phyloP scores from a whole-genome alignment of 2,113 vertebrate genomes.

The Rousettus leschenaultii region DNA sequence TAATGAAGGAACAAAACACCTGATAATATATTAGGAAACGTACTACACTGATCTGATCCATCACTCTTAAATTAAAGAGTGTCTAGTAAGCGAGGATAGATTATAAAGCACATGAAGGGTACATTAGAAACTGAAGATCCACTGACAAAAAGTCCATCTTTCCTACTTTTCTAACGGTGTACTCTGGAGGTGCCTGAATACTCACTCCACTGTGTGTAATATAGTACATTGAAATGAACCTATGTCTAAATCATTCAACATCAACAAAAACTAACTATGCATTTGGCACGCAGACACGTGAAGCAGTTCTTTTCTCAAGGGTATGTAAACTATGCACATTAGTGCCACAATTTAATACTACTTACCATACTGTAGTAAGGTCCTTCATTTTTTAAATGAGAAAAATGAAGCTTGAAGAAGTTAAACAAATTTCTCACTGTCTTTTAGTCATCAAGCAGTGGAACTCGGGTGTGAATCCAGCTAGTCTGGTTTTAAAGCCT shows the following conservation, averaged over 20 bases:
- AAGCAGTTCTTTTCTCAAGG: neutral
- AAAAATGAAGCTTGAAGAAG: neutral
- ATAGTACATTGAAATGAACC: neutral
- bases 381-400: neutral
- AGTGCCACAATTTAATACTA: neutral
- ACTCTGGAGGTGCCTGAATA: neutral
- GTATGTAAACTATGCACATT: no score
- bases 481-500: neutral
- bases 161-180: neutral
- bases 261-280: neutral
- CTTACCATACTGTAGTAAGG: neutral
- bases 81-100: neutral
- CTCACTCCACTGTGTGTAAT: neutral
- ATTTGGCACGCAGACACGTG: neutral
- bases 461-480: neutral
- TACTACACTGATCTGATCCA: neutral
- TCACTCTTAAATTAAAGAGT: neutral
- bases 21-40: neutral
- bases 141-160: neutral
- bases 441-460: neutral
- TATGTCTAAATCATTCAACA: neutral
- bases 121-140: neutral
- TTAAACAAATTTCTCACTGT: neutral
- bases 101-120: neutral
- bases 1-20: neutral